Conservation (phyloP, 1,140 invertebrate species). For the Ceratina calcarata region DNA sequence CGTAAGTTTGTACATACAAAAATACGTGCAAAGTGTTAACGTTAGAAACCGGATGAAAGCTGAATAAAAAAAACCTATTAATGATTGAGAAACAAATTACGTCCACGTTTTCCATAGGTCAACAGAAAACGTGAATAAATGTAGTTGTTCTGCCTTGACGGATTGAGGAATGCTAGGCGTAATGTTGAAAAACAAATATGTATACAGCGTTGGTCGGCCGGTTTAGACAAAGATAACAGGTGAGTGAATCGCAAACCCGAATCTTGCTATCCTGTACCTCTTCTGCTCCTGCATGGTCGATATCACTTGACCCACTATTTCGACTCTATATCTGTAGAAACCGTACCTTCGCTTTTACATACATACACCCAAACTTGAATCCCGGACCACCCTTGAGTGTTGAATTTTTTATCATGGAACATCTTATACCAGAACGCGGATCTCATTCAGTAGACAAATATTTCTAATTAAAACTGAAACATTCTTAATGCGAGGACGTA, state of each 20-base stretch:
- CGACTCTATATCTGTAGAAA: slow-evolving; percentile 18
- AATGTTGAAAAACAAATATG: slow-evolving; percentile 34
- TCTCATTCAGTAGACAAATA: background rate
- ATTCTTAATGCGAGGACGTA: too few species aligned
- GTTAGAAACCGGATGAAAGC: slow-evolving; percentile 26
- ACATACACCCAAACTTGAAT: slow-evolving; percentile 11
- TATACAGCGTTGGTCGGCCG: background rate
- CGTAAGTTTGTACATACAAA: background rate
- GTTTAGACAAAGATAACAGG: slow-evolving; percentile 14
- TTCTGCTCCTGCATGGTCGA: slow-evolving; percentile 56
- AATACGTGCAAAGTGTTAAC: slow-evolving; percentile 39
- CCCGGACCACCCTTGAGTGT: background rate
- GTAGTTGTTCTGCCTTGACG: slow-evolving; percentile 5
- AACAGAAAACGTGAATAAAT: slow-evolving; percentile 24
- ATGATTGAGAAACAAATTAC: slow-evolving; percentile 29
- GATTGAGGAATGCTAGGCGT: background rate
- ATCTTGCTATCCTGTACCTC: slow-evolving; percentile 17
- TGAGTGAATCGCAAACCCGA: slow-evolving; percentile 9
- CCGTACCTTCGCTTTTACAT: slow-evolving; percentile 30
- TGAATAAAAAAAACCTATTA: slow-evolving; percentile 44
- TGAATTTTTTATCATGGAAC: slow-evolving; percentile 26
- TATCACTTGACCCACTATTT: slow-evolving; percentile 70
- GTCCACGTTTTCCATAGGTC: slow-evolving; percentile 23
- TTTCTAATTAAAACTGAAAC: background rate
- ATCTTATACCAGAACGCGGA: background rate